Evolutionary conservation across 2,888 invertebrate species (phyloP), one percentile per base, ranked within the genome.

Genomic region (Halictus quadricinctus): DNA sequence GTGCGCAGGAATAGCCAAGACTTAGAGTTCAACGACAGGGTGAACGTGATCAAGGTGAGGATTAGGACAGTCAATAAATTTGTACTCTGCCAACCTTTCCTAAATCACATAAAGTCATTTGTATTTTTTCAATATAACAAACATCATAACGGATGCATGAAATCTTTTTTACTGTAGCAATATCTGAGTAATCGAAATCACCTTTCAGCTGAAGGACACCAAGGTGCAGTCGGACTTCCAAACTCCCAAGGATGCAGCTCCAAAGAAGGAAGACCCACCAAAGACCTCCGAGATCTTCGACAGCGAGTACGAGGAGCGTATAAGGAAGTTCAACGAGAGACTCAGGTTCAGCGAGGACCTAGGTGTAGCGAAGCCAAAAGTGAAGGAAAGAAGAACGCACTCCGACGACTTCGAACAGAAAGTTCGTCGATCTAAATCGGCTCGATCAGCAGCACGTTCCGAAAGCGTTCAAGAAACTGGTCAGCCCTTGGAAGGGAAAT

Each of bases 321-420:
- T 89, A 29, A 86, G 87, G n/a, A 89, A 80, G n/a, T 88, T 92
- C 75, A 85, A 88, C 80, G 91, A 91, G 0, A 84, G 84, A 21
- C 79, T 91, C 10, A 76, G 90, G 18, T 88, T 83, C 86, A 90
- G 89, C 87, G 90, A 92, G 73, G 90, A 91, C 60, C 70, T 88
- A 25, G 85, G 88, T 18, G 10, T 43, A 77, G 48, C 69, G 8
- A 88, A 80, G 18, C 60, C 85, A 1, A 85, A 86, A 5, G 54
- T 86, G 0, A 90, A 90, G 29, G 91, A 91, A 18, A 89, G 93
- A 18, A 85, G 93, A 58, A 91, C 92, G 0, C 90, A 90, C 66
- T 93, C 93, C 25, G 93, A 93, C 79, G 93, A 93, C 74, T 91
- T 92, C 76, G 93, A 92, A 70, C 88, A 91, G 81, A 74, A 88